Conservation (phyloP, 2,888 invertebrate genomes). For the Salticus scenicus region DNA sequence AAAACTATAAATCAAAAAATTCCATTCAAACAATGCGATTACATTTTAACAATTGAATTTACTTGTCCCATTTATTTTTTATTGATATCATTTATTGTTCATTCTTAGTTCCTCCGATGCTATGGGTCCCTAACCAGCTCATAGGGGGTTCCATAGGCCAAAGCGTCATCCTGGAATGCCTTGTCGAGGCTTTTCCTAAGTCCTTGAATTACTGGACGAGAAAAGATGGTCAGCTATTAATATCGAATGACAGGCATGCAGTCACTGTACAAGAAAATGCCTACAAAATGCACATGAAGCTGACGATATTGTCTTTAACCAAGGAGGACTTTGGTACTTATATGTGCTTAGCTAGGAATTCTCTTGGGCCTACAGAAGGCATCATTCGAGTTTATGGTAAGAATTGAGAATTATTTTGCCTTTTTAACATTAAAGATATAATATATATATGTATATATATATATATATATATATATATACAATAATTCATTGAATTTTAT, state of each 20-base stretch:
- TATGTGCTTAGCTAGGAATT: conserved; percentile 73
- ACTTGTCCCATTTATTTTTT: too few species aligned
- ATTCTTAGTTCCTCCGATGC: conserved; percentile 85
- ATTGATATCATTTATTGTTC: too few species aligned
- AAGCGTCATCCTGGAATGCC: conserved; percentile 85
- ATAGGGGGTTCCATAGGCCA: conserved; percentile 86
- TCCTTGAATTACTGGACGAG: conserved; percentile 89
- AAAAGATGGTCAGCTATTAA: conserved; percentile 57
- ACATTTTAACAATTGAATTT: too few species aligned
- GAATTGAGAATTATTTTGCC: too few species aligned
- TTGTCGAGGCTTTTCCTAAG: conserved; percentile 90
- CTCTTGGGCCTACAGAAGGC: conserved; percentile 73
- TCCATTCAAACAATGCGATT: too few species aligned
- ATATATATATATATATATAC: too few species aligned
- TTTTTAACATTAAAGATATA: too few species aligned
- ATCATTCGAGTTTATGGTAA: conserved; percentile 71
- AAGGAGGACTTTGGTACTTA: conserved; percentile 83
- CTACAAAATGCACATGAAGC: conserved; percentile 90
- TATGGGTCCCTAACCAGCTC: conserved; percentile 87
- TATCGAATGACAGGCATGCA: conserved; percentile 44
- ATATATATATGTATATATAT: too few species aligned
- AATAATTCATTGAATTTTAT: too few species aligned
- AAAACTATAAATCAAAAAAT: too few species aligned
- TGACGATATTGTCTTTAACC: conserved; percentile 85
- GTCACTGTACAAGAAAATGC: conserved; percentile 59